A percentile compares a stretch with the other conserved stretches of the same genome.
Evolutionary conservation across 2,888 invertebrate species (phyloP).

Genomic region (Ryuthela nishihirai): DNA sequence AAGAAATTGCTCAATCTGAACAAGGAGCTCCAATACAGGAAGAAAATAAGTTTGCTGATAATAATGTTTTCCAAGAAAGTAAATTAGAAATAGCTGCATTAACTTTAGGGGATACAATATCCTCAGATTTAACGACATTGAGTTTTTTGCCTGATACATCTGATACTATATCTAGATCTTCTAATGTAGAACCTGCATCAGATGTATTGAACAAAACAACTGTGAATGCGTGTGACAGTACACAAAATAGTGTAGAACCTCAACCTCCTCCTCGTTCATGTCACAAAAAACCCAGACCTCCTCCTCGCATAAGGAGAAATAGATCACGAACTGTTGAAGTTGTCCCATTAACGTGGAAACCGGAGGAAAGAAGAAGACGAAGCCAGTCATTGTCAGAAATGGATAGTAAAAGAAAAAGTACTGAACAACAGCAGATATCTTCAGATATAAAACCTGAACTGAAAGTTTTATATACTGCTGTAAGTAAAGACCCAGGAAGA

Average conservation of each 20-base stretch:
- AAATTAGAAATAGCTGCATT: too few relatives aligned
- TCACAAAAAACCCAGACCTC: constrained; percentile 18
- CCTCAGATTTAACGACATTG: neutral
- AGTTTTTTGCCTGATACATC: neutral
- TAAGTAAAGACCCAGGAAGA: constrained; percentile 23
- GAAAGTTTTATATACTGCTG: constrained; percentile 28
- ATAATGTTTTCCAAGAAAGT: too few relatives aligned
- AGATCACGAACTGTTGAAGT: constrained; percentile 36
- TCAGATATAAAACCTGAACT: constrained; percentile 5
- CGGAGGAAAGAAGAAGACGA: constrained; percentile 22
- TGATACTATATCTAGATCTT: too few relatives aligned
- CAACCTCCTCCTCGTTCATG: too few relatives aligned
- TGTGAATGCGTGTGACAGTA: neutral
- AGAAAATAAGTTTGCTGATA: too few relatives aligned
- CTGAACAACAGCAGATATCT: constrained; percentile 6
- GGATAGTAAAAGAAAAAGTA: constrained; percentile 34
- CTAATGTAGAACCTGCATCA: neutral
- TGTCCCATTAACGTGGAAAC: constrained; percentile 4
- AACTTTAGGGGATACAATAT: too few relatives aligned
- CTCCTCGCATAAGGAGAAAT: constrained; percentile 24
- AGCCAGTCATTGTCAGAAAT: constrained; percentile 40
- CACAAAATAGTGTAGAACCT: too few relatives aligned
- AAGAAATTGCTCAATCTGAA: too few relatives aligned
- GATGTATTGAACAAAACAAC: neutral
- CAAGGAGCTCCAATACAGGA: too few relatives aligned